A percentile compares a stretch with the other conserved stretches of the same genome.
phyloP scores from a whole-genome alignment of 2,113 vertebrate species.

The Xyrauchen texanus region DNA sequence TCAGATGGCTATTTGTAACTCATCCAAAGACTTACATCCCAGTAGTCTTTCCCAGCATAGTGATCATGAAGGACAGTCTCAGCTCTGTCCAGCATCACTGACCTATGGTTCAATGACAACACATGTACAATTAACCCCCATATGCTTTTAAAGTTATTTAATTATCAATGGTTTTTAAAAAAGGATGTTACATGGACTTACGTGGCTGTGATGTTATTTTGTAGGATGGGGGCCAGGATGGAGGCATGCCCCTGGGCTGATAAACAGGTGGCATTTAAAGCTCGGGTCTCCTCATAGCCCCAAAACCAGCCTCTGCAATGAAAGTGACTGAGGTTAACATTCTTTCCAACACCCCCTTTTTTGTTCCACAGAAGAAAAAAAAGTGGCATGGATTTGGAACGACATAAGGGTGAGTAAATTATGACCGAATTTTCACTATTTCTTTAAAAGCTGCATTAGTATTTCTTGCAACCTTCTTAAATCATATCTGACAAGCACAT shows the following conservation, averaged over 20 bases:
- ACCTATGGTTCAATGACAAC: conserved; percentile 70
- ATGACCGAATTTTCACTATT: too few relatives aligned
- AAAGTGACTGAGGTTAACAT: too few relatives aligned
- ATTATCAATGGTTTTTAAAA: neutral
- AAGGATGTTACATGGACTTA: conserved; percentile 67
- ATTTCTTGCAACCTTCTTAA: neutral
- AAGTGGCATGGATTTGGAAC: too few relatives aligned
- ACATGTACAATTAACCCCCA: neutral
- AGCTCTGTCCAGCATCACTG: conserved; percentile 94
- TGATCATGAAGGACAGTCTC: conserved; percentile 97
- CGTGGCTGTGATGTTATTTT: conserved; percentile 85
- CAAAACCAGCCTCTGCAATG: conserved; percentile 92
- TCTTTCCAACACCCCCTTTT: too few relatives aligned
- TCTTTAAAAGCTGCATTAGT: too few relatives aligned
- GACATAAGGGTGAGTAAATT: too few relatives aligned
- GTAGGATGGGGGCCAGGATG: conserved; percentile 82
- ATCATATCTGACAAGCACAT: neutral
- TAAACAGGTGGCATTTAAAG: conserved; percentile 83
- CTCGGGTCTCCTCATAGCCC: conserved; percentile 92
- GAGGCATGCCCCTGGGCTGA: conserved; percentile 97
- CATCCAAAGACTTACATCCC: conserved; percentile 84
- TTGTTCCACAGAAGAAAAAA: too few relatives aligned
- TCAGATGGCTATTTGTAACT: neutral
- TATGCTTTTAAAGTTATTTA: neutral
- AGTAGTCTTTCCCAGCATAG: conserved; percentile 94